phyloP scores from a whole-genome alignment of 2,113 vertebrate genomes.

The Protobothrops mucrosquamatus region DNA sequence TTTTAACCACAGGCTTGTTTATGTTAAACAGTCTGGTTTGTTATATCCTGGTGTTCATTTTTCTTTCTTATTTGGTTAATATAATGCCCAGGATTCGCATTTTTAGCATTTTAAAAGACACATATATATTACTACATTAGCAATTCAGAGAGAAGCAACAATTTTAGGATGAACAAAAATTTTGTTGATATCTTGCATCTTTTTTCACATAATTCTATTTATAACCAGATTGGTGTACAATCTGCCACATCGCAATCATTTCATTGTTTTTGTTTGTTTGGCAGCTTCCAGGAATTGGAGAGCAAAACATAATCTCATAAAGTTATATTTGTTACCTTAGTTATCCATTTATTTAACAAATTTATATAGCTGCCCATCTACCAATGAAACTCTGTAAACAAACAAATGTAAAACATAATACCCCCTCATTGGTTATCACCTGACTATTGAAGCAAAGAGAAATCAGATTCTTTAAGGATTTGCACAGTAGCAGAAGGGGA shows the following conservation, averaged over 20 bases:
- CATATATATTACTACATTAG: no score
- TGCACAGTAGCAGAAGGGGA: neutral
- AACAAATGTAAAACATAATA: neutral
- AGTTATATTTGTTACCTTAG: neutral
- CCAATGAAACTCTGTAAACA: neutral
- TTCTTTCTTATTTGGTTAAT: no score
- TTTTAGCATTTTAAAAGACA: no score
- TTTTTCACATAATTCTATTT: neutral
- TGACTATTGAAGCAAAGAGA: conserved; percentile 7
- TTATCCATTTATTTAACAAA: neutral
- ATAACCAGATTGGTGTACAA: neutral
- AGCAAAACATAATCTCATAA: neutral
- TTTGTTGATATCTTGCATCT: neutral
- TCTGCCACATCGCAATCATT: neutral
- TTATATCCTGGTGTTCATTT: no score
- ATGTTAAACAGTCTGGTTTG: no score
- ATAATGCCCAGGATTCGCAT: no score
- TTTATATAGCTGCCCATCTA: neutral
- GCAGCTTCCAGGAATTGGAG: neutral
- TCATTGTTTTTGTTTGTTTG: conserved; percentile 12
- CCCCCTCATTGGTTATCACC: conserved; percentile 10
- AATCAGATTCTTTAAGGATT: accelerated
- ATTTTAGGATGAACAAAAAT: no score
- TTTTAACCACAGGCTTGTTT: no score
- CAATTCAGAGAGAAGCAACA: no score